Conservation (phyloP, 30 jellyfish, hydroid and myxozoan genomes). For the Rhopilema esculentum region DNA sequence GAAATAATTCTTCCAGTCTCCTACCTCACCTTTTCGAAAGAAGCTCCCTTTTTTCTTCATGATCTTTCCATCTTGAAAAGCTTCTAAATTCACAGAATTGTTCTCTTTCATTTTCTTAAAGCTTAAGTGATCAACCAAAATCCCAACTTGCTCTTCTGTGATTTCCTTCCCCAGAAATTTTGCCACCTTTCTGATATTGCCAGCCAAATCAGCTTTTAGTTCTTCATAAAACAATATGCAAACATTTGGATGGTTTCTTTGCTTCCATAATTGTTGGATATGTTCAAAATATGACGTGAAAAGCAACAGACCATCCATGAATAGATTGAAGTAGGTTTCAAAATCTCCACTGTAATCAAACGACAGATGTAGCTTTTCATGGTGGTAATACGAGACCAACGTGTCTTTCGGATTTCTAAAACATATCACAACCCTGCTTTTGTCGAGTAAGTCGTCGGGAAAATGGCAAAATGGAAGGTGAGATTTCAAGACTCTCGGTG, state of each 20-base stretch:
- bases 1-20: background rate
- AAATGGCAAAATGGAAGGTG: conserved; percentile 22
- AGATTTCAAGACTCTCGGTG: conserved; percentile 15
- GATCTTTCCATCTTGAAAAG: background rate
- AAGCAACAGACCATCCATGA: conserved; percentile 17
- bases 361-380: background rate
- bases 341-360: background rate
- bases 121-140: background rate
- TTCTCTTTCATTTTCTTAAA: conserved; percentile 19
- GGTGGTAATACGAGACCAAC: conserved; percentile 8
- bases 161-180: background rate
- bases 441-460: background rate
- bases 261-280: background rate
- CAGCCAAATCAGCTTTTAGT: background rate
- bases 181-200: conserved; percentile 17
- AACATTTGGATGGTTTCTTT: conserved; percentile 16
- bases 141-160: background rate
- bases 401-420: conserved; percentile 28
- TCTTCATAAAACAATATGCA: background rate
- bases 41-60: background rate
- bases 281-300: conserved; percentile 1
- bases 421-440: conserved; percentile 4
- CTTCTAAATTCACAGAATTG: background rate
- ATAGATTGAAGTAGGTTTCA: background rate
- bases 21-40: background rate